Base-by-base conservation (phyloP, 1,140 invertebrate genomes). In the Spodoptera frugiperda region DNA sequence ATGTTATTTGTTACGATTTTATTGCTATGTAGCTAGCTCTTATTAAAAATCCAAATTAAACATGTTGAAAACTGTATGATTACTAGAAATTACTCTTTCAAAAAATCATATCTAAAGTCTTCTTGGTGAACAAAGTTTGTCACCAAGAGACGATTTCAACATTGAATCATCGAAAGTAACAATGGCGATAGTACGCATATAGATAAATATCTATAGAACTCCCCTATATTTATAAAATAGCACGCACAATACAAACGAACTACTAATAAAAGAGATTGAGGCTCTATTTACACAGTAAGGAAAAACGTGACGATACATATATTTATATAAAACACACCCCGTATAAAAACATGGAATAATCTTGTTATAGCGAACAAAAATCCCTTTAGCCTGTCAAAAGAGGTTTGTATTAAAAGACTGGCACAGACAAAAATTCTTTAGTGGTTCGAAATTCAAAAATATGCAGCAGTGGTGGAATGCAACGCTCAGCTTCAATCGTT, bases 401-500 rank as follows among this genome's bases (percentile, higher is more conserved):
- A 51, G 17, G 25, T 54, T 15, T 33, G 15, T 53, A 54, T 61
- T 61, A 61, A 61, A 61, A 61, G n/a, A 61, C 11, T 21, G 0
- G 12, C 53, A 55, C 19, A 21, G 19, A 33, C 30, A 39, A 61
- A 39, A 70, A 33, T 70, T 30, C 19, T 53, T 17, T 15, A n/a
- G 46, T 30, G 53, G 33, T 71, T 55, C 39, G 21, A 39, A 59
- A 59, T 46, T 73, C 70, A 73, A 46, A 73, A 73, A 73, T 73
- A 73, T 73, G 54, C 70, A 73, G 70, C 21, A 73, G 33, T 73
- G 55, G 15, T 73, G 70, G 39, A 48, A 73, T 59, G 70, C 70
- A 30, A 49, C 19, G 33, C 54, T 73, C 70, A 15, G 30, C 39
- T 55, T 25, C 21, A 73, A 59, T 11, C 39, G 70, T 73, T 73